Evolutionary conservation across 2,888 invertebrate species (phyloP).

Genomic region (Eupithecia dodoneata): DNA sequence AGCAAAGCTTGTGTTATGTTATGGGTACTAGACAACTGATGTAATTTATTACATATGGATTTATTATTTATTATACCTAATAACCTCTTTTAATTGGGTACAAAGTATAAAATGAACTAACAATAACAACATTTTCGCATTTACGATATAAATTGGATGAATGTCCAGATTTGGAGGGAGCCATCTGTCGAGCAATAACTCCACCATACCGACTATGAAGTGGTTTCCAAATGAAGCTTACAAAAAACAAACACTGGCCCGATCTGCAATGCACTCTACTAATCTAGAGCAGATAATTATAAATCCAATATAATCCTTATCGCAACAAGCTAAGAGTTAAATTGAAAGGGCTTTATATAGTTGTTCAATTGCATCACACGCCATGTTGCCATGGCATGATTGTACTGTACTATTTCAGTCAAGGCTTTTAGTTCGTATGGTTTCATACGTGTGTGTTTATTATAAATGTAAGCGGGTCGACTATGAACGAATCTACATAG

Average conservation of each 20-base stretch:
- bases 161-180: background rate
- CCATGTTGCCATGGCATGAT: slow-evolving; percentile 46
- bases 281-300: slow-evolving; percentile 34
- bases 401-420: slow-evolving; percentile 45
- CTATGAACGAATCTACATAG: too few relatives aligned
- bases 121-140: background rate
- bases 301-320: slow-evolving; percentile 27
- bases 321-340: slow-evolving; percentile 23
- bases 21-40: too few relatives aligned
- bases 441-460: background rate
- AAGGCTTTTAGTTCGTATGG: slow-evolving; percentile 44
- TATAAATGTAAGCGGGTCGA: too few relatives aligned
- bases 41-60: too few relatives aligned
- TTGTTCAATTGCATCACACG: slow-evolving; percentile 52
- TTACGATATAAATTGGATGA: background rate
- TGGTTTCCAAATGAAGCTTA: slow-evolving; percentile 34
- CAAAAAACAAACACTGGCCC: slow-evolving; percentile 37
- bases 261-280: slow-evolving; percentile 34
- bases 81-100: background rate
- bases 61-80: background rate
- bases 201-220: slow-evolving; percentile 14
- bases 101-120: background rate
- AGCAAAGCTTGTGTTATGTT: too few relatives aligned
- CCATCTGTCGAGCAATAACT: slow-evolving; percentile 18
- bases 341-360: slow-evolving; percentile 14